Evolutionary conservation across 1,140 invertebrate species (phyloP).

Genomic region (Steinernema feltiae): DNA sequence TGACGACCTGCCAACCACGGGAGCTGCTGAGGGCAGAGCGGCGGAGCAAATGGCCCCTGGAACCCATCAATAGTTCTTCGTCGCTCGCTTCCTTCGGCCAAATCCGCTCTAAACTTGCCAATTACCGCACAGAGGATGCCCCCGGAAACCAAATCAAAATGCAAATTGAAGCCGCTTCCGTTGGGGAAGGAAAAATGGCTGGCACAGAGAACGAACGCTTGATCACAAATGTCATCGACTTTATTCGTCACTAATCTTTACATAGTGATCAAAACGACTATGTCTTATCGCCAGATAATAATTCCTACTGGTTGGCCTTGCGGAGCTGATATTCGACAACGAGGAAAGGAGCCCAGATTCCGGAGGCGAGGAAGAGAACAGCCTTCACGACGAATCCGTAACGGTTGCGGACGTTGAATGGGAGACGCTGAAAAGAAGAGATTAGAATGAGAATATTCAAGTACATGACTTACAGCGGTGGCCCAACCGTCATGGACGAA

Average conservation of each 20-base stretch:
- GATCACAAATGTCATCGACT: not conserved
- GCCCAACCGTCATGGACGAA: slow-evolving; percentile 44
- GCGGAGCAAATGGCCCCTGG: not conserved
- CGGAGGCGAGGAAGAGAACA: slow-evolving; percentile 33
- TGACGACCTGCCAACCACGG: not conserved
- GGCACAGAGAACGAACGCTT: not conserved
- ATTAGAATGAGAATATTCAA: not conserved
- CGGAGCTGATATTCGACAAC: slow-evolving; percentile 45
- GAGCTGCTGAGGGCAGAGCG: not conserved
- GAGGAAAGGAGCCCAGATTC: slow-evolving; percentile 49
- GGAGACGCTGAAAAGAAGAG: slow-evolving; percentile 39
- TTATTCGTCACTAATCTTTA: slow-evolving; percentile 5
- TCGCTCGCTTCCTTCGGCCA: not conserved
- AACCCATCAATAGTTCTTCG: not conserved
- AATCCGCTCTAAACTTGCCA: slow-evolving; percentile 12
- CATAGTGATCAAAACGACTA: not conserved
- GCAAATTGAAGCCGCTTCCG: not conserved
- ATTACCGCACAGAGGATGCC: not conserved
- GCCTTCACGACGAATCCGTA: slow-evolving; percentile 37
- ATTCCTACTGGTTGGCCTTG: slow-evolving; percentile 37
- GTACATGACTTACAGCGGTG: slow-evolving; percentile 38
- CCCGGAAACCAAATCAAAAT: slow-evolving; percentile 6
- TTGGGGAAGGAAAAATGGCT: not conserved
- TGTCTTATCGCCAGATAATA: not conserved
- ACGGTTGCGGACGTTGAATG: slow-evolving; percentile 40